Evolutionary conservation across 2,888 invertebrate genomes (phyloP).

Genomic region (Dicranocentrus wangi): DNA sequence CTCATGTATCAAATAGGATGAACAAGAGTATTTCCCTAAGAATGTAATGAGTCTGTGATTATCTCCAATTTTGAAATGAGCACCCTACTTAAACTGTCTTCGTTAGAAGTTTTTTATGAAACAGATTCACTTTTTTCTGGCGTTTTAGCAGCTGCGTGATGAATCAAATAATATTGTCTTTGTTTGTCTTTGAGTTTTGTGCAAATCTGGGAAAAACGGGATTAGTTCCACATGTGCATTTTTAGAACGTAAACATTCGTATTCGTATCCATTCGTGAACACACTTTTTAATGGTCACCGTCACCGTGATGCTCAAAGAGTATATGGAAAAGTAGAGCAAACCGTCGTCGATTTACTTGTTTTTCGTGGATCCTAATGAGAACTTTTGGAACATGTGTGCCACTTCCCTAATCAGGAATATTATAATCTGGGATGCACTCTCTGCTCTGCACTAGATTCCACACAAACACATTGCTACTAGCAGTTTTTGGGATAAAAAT

Average conservation of each 20-base stretch:
- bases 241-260: too few relatives aligned
- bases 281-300: too few relatives aligned
- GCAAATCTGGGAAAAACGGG: constrained; percentile 3
- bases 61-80: constrained; percentile 8
- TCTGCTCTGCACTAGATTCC: too few relatives aligned
- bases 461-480: background rate
- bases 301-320: too few relatives aligned
- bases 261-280: too few relatives aligned
- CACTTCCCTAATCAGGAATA: constrained; percentile 44
- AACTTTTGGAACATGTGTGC: constrained; percentile 55
- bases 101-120: too few relatives aligned
- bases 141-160: too few relatives aligned
- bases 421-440: background rate
- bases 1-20: too few relatives aligned
- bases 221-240: background rate
- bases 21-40: too few relatives aligned
- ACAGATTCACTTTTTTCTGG: background rate
- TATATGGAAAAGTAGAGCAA: constrained; percentile 10
- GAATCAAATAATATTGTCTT: too few relatives aligned
- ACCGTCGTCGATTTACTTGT: constrained; percentile 2
- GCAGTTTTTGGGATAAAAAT: background rate
- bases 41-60: background rate
- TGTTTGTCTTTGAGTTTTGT: background rate
- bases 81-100: background rate
- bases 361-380: constrained; percentile 4